Conservation (phyloP, 2,888 invertebrate species). For the Microplitis deprimator region DNA sequence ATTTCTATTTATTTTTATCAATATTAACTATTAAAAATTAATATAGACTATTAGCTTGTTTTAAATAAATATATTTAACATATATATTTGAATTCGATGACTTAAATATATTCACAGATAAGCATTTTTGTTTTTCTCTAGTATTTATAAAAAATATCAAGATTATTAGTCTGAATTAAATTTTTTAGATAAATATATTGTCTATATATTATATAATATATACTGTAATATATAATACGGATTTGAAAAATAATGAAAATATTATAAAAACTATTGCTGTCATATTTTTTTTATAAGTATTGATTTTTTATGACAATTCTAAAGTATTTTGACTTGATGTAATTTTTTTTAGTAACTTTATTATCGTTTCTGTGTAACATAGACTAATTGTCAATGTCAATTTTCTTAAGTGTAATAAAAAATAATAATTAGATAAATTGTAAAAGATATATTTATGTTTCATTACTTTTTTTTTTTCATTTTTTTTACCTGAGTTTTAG, state of each 20-base stretch:
- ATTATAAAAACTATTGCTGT: neutral
- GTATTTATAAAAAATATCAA: neutral
- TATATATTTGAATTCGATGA: neutral
- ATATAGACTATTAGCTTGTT: constrained; percentile 2
- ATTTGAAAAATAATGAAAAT: neutral
- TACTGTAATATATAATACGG: neutral
- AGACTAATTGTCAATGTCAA: neutral
- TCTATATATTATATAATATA: constrained; percentile 8
- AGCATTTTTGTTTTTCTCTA: neutral
- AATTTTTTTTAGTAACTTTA: neutral
- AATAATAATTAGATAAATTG: neutral
- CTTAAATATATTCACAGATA: neutral
- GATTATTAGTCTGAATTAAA: too few relatives aligned
- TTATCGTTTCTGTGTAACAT: neutral
- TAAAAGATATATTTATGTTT: neutral
- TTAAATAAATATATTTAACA: constrained; percentile 7
- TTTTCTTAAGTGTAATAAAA: neutral
- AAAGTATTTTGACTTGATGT: neutral
- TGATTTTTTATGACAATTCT: neutral
- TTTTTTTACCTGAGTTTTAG: neutral
- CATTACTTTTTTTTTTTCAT: neutral
- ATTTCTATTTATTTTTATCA: constrained; percentile 3
- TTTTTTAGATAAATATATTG: too few relatives aligned
- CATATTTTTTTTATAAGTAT: neutral
- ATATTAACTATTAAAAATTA: constrained; percentile 5